Evolutionary conservation across 2,888 invertebrate species (phyloP), one percentile per base, ranked within the genome.

Genomic region (Hofmannophila pseudospretella): DNA sequence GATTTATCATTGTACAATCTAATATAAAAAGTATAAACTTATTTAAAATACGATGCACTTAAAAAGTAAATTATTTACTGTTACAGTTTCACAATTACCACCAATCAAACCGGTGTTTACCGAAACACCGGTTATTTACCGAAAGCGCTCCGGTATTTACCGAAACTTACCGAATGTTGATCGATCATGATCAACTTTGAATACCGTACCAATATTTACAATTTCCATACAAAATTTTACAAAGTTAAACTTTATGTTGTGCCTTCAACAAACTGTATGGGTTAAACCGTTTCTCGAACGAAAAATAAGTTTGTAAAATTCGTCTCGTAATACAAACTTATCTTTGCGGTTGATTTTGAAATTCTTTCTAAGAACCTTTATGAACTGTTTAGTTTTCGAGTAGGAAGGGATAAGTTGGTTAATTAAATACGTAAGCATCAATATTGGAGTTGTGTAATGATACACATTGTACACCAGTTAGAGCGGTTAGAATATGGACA

Each of bases 31-130:
- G 2, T 8, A 9, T 9, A 9, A 9, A 20, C 7, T 20, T 23
- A 9, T 4, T 9, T 25, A 2, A 2, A 25, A 8, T 19, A 4
- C 19, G 7, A 20, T 31, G 9, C 19, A 31, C 10, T 13, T 3
- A 1, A 29, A 20, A 31, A 19, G 9, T 10, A 31, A 19, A 19
- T 10, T 20, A 19, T 31, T 9, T 16, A 13, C 23, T 46, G 59
- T 42, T 64, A 61, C 54, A 62, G 50, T 64, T 64, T 49, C 38
- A 14, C 26, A 49, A 62, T 62, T 62, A 62, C 41, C 62, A 59
- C 47, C 54, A 57, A 55, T 61, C 28, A 30, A 7, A 7, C 2
- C 29, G 3, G n/a, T 47, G 34, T 59, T 54, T 57, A 38, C 45
- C 42, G 39, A 37, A 42, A 27, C 11, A 9, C 36, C 38, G 36